phyloP scores from a whole-genome alignment of 2,797 vertebrate genomes.

The Graptemys geographica region DNA sequence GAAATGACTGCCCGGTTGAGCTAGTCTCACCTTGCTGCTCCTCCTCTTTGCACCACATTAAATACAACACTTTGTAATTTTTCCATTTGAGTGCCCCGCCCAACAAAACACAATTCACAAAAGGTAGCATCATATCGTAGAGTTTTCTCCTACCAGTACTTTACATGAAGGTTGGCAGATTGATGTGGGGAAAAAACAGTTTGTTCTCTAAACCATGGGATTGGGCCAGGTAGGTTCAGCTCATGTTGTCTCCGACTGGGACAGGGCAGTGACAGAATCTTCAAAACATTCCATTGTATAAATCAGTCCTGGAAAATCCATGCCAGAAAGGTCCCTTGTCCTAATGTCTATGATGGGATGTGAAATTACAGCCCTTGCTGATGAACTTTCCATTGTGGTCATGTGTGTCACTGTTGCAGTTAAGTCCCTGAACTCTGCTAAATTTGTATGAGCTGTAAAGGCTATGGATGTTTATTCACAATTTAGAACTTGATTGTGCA shows the following conservation, averaged over 20 bases:
- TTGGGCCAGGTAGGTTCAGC: neutral
- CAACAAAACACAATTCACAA: neutral
- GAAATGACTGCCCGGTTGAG: neutral
- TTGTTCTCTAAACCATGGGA: neutral
- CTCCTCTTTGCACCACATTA: neutral
- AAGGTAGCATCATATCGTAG: neutral
- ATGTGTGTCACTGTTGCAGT: neutral
- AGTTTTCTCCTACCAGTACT: neutral
- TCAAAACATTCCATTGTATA: neutral
- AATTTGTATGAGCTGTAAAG: neutral
- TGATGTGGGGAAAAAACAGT: neutral
- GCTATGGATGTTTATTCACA: neutral
- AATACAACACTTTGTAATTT: neutral
- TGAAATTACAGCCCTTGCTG: neutral
- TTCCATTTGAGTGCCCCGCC: neutral
- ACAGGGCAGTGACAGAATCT: neutral
- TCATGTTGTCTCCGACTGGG: neutral
- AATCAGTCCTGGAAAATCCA: neutral
- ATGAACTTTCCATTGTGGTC: neutral
- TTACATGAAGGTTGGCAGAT: neutral
- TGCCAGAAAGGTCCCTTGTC: neutral
- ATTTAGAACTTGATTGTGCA: neutral
- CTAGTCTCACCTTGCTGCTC: fast-evolving
- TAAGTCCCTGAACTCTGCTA: neutral
- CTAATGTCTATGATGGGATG: neutral